Percentiles rank a stretch among this genome's conserved stretches.
These are phyloP conservation scores for Valencia hispanica DNA, from an alignment of 2,797 vertebrate genomes.

Conservation along the genomic window DNA sequence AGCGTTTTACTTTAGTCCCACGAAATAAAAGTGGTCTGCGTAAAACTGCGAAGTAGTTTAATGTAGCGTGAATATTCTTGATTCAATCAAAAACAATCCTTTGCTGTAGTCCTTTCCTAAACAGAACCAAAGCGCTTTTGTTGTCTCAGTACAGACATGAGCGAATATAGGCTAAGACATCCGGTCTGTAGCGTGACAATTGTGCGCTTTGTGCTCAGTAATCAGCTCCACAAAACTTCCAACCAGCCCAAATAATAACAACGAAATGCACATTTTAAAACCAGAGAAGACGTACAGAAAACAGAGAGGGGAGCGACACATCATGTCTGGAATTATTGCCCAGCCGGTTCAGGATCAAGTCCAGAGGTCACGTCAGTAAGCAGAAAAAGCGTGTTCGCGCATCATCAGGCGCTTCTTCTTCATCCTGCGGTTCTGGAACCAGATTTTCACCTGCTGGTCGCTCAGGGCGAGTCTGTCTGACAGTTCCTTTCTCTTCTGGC, in stretches of 20 bases:
- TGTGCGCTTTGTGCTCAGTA: slow-evolving; percentile 6
- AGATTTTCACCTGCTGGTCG: slow-evolving; percentile 87
- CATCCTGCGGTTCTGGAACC: slow-evolving; percentile 92
- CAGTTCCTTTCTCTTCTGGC: slow-evolving; percentile 92
- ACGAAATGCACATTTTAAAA: neutral
- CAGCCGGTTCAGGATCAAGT: slow-evolving; percentile 71
- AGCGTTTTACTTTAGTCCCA: neutral
- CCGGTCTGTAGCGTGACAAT: neutral
- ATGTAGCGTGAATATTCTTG: neutral
- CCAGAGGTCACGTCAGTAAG: slow-evolving; percentile 82
- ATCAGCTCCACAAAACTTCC: neutral
- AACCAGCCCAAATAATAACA: neutral
- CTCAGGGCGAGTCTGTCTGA: slow-evolving; percentile 90
- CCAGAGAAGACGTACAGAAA: neutral
- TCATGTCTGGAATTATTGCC: slow-evolving; percentile 14
- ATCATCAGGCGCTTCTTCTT: slow-evolving; percentile 94
- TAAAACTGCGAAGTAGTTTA: neutral
- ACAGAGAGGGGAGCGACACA: neutral
- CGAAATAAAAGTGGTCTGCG: neutral
- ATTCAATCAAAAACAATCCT: neutral
- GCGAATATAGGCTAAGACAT: neutral
- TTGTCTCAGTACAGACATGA: slow-evolving; percentile 3
- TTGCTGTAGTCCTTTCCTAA: neutral
- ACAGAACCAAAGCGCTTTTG: slow-evolving; percentile 27
- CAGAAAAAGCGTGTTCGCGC: slow-evolving; percentile 88